Evolutionary conservation across 2,888 invertebrate genomes (phyloP).

Genomic region (Himalopsyche kuldschensis): DNA sequence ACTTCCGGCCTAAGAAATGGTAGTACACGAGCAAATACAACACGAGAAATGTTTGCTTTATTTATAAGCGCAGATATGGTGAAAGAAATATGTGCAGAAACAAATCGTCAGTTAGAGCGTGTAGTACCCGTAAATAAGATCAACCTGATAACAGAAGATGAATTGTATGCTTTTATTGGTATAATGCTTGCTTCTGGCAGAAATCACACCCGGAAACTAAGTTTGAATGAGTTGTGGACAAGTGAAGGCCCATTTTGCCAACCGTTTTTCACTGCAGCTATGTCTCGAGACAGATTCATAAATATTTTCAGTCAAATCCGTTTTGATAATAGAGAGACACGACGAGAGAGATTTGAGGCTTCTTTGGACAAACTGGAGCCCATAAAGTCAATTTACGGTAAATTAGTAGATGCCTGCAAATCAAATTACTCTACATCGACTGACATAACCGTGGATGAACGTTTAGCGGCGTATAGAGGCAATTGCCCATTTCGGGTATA

Average conservation of each 20-base stretch:
- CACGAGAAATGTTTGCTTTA: slow-evolving; percentile 10
- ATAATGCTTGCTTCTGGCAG: slow-evolving; percentile 21
- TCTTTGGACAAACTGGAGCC: slow-evolving; percentile 20
- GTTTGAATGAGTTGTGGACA: slow-evolving; percentile 24
- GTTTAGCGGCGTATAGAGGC: slow-evolving; percentile 21
- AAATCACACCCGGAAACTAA: slow-evolving; percentile 16
- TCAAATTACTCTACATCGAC: slow-evolving; percentile 17
- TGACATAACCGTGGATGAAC: slow-evolving; percentile 27
- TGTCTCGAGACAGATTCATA: slow-evolving; percentile 22
- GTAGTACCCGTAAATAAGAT: not conserved
- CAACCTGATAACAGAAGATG: slow-evolving; percentile 3
- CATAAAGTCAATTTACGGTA: slow-evolving; percentile 7
- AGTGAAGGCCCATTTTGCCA: slow-evolving; percentile 23
- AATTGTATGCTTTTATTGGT: slow-evolving; percentile 23
- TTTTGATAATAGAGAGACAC: slow-evolving; percentile 19
- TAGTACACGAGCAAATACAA: not conserved
- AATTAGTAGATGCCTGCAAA: slow-evolving; percentile 25
- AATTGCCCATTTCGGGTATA: slow-evolving; percentile 33
- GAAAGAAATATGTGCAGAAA: slow-evolving; percentile 19
- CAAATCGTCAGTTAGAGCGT: slow-evolving; percentile 6
- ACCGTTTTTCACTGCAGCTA: slow-evolving; percentile 26
- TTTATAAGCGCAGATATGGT: slow-evolving; percentile 21
- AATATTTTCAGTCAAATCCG: slow-evolving; percentile 17
- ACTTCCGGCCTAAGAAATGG: slow-evolving; percentile 3
- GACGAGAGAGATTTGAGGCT: slow-evolving; percentile 14